Evolutionary conservation across 2,888 invertebrate genomes (phyloP).

Genomic region (Latheticus oryzae): DNA sequence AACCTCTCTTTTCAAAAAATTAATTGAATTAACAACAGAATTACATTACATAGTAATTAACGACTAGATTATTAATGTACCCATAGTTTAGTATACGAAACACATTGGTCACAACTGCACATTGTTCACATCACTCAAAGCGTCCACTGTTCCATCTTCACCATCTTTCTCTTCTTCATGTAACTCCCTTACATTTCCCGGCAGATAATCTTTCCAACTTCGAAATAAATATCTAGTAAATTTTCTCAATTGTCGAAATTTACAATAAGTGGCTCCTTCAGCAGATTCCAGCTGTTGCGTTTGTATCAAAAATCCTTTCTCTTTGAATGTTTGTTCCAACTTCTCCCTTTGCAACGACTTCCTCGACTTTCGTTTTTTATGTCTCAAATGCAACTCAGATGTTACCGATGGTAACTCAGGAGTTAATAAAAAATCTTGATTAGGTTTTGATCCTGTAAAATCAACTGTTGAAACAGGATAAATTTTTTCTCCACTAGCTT

Average conservation of each 20-base stretch:
- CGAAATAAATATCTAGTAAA: constrained; percentile 91
- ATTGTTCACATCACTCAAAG: constrained; percentile 48
- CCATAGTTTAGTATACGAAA: constrained; percentile 14
- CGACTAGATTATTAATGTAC: constrained; percentile 40
- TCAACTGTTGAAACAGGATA: constrained; percentile 61
- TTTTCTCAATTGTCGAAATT: constrained; percentile 89
- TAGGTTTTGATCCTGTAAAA: constrained; percentile 56
- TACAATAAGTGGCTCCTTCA: constrained; percentile 94
- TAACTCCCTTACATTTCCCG: constrained; percentile 69
- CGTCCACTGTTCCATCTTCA: constrained; percentile 46
- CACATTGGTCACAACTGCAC: constrained; percentile 43
- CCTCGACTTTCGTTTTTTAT: constrained; percentile 78
- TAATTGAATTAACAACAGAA: constrained; percentile 37
- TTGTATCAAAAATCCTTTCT: constrained; percentile 92
- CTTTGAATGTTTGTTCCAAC: constrained; percentile 91
- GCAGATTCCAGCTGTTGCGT: constrained; percentile 93
- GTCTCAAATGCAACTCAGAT: constrained; percentile 38
- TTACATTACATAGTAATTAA: constrained; percentile 30
- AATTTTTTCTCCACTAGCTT: constrained; percentile 69
- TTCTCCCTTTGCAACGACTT: constrained; percentile 89
- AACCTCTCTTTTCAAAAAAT: no score
- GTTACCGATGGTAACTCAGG: constrained; percentile 58
- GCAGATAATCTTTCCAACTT: constrained; percentile 94
- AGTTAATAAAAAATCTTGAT: constrained; percentile 59
- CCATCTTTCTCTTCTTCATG: constrained; percentile 55